A percentile compares a stretch with the other conserved stretches of the same genome.
Evolutionary conservation across 2,113 vertebrate species (phyloP).

Genomic region (Polypterus bichir): DNA sequence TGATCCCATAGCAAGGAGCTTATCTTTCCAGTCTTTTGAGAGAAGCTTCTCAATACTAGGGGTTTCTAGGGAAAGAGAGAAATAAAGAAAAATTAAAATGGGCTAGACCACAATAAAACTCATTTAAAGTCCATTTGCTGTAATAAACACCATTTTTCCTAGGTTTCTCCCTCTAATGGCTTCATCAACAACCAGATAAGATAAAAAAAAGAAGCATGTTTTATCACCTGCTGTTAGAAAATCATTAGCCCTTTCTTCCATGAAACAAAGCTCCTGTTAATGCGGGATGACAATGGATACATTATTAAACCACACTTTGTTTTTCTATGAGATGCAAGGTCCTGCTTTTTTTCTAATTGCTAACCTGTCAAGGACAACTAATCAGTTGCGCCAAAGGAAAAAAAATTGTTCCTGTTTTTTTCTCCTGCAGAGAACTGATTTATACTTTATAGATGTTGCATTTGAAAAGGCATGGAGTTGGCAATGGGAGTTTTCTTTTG

Average conservation of each 20-base stretch:
- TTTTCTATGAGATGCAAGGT: slow-evolving; percentile 57
- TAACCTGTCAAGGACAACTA: slow-evolving; percentile 38
- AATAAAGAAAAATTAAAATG: slow-evolving; percentile 65
- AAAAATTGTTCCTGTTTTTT: too few relatives aligned
- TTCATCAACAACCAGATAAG: slow-evolving; percentile 83
- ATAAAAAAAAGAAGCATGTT: slow-evolving; percentile 40
- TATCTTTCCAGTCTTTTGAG: slow-evolving; percentile 99
- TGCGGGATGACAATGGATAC: slow-evolving; percentile 84
- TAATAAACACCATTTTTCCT: slow-evolving; percentile 67
- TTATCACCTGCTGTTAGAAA: slow-evolving; percentile 96
- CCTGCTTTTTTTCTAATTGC: slow-evolving; percentile 61
- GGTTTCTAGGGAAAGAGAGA: slow-evolving; percentile 66
- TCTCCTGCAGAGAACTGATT: too few relatives aligned
- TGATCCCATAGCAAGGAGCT: slow-evolving; percentile 97
- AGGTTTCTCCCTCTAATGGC: slow-evolving; percentile 72
- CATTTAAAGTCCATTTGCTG: slow-evolving; percentile 91
- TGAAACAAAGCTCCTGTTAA: slow-evolving; percentile 84
- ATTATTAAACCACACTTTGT: slow-evolving; percentile 76
- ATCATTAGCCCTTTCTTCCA: slow-evolving; percentile 88
- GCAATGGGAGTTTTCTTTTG: too few relatives aligned
- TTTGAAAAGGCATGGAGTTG: too few relatives aligned
- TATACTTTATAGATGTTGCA: too few relatives aligned
- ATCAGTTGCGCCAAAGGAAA: slow-evolving; percentile 21
- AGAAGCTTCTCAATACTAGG: slow-evolving; percentile 97
- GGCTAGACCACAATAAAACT: slow-evolving; percentile 76